These are phyloP conservation scores for Hyles euphorbiae DNA, from an alignment of 1,140 invertebrate genomes.

Conservation along the genomic window DNA sequence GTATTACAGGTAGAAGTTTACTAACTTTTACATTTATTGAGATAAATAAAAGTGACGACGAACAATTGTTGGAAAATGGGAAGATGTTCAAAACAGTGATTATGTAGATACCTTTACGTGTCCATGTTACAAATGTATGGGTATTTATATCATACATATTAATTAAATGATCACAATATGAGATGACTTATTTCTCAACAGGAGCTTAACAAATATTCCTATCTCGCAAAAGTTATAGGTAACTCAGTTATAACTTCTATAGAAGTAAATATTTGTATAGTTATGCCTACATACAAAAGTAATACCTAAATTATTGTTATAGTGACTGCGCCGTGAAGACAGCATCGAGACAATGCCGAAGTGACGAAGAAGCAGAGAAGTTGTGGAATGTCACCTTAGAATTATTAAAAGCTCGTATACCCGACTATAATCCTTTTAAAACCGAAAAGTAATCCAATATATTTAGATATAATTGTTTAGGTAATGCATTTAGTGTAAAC, in stretches of 20 bases:
- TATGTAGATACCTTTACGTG: too few relatives aligned
- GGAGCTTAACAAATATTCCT: background rate
- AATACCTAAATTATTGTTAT: constrained; percentile 15
- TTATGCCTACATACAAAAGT: background rate
- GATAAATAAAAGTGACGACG: background rate
- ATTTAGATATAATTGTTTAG: too few relatives aligned
- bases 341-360: constrained; percentile 30
- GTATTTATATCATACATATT: too few relatives aligned
- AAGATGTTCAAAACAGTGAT: too few relatives aligned
- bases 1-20: constrained; percentile 74
- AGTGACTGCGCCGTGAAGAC: constrained; percentile 36
- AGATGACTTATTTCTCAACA: too few relatives aligned
- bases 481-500: too few relatives aligned
- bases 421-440: constrained; percentile 11
- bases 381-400: constrained; percentile 35
- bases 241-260: background rate
- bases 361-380: constrained; percentile 25
- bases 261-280: background rate
- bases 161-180: too few relatives aligned
- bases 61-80: too few relatives aligned
- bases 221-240: background rate
- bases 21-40: constrained; percentile 1
- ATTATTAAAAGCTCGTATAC: background rate
- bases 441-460: too few relatives aligned
- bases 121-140: too few relatives aligned